These are phyloP conservation scores for Bellardia bayeri DNA, from an alignment of 2,888 invertebrate genomes.

Conservation along the genomic window DNA sequence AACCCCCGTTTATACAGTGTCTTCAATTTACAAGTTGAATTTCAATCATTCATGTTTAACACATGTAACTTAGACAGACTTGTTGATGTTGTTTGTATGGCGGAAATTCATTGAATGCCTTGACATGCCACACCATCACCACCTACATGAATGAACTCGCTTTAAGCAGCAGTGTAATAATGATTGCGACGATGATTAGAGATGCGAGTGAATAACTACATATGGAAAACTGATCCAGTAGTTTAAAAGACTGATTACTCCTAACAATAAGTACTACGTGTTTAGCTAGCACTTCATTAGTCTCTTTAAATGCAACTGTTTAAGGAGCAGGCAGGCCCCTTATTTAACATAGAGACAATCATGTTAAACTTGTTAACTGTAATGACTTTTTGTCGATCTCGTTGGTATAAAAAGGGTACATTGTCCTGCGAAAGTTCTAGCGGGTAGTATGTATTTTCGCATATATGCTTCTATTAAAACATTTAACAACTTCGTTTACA, in stretches of 20 bases:
- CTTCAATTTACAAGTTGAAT: slow-evolving; percentile 40
- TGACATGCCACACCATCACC: background rate
- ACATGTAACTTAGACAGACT: slow-evolving; percentile 61
- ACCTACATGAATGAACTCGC: slow-evolving; percentile 4
- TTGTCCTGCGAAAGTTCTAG: background rate
- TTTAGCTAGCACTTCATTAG: no score
- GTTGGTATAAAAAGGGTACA: background rate
- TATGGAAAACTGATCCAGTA: no score
- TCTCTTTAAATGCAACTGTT: no score
- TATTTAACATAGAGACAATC: no score
- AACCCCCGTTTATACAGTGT: background rate
- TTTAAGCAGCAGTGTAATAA: slow-evolving; percentile 14
- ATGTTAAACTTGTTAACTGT: no score
- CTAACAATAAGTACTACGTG: no score
- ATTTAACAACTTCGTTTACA: slow-evolving; percentile 72
- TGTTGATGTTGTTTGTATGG: slow-evolving; percentile 66
- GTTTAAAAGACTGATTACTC: no score
- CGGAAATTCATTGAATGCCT: slow-evolving; percentile 53
- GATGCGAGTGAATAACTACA: slow-evolving; percentile 1
- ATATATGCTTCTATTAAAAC: slow-evolving; percentile 50
- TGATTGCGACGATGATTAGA: slow-evolving; percentile 10
- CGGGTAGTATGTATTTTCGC: background rate
- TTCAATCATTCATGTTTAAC: slow-evolving; percentile 64
- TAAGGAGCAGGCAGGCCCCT: no score
- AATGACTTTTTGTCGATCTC: no score